A percentile compares a stretch with the other conserved stretches of the same genome.
These are phyloP conservation scores for Oxycera nigricornis DNA, from an alignment of 2,888 invertebrate species.

Conservation along the genomic window DNA sequence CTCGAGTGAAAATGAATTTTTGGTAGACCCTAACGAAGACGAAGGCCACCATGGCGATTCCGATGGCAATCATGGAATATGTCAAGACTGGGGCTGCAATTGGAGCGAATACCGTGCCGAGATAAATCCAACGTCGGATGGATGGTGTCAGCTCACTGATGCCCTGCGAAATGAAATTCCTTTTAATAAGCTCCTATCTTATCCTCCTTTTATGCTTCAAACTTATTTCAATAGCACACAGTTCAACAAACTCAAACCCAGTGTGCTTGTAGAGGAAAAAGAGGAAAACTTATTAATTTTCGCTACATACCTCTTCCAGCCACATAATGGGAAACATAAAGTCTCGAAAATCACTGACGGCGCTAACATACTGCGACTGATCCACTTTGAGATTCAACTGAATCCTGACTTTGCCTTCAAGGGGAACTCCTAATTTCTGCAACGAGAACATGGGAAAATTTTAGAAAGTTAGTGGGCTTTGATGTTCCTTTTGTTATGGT, in stretches of 20 bases:
- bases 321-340: constrained; percentile 88
- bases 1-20: constrained; percentile 72
- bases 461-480: constrained; percentile 33
- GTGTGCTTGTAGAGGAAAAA: not conserved
- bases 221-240: too few species aligned
- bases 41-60: constrained; percentile 69
- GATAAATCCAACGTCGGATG: constrained; percentile 81
- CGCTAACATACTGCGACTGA: constrained; percentile 72
- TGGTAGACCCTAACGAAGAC: constrained; percentile 79
- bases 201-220: too few species aligned
- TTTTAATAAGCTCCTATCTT: too few species aligned
- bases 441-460: constrained; percentile 50
- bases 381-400: constrained; percentile 84
- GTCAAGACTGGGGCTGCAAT: constrained; percentile 73
- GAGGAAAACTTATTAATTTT: constrained; percentile 20
- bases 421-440: constrained; percentile 84
- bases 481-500: not conserved
- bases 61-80: constrained; percentile 76
- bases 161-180: constrained; percentile 65
- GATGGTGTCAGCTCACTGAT: constrained; percentile 79
- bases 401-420: constrained; percentile 81
- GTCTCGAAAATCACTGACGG: constrained; percentile 78
- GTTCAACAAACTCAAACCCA: too few species aligned
- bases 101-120: constrained; percentile 80
- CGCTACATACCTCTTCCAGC: constrained; percentile 78